These are phyloP conservation scores for Drosophila ananassae DNA, from an alignment of 1,140 invertebrate species.

Conservation along the genomic window DNA sequence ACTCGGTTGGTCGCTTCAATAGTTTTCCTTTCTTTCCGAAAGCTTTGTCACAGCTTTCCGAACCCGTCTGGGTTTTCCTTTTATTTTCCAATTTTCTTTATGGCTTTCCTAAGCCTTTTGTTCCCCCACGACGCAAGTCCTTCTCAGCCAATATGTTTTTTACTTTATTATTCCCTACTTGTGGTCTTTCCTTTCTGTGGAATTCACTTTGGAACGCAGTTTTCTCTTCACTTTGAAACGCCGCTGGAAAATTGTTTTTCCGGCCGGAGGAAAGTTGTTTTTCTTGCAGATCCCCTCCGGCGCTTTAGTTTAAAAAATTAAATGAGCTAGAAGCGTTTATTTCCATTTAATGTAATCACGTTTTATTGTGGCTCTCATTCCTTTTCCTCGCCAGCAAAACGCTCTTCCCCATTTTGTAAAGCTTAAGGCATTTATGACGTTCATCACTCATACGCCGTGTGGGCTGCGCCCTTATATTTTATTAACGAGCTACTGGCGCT, in stretches of 20 bases:
- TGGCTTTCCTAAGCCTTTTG: slow-evolving; percentile 10
- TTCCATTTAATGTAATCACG: slow-evolving; percentile 7
- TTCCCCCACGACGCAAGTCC: background rate
- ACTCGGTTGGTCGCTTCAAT: slow-evolving; percentile 9
- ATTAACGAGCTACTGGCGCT: slow-evolving; percentile 5
- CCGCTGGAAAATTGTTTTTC: background rate
- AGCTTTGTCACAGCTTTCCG: slow-evolving; percentile 36
- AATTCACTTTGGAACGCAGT: background rate
- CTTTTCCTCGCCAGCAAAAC: background rate
- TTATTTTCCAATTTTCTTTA: slow-evolving; percentile 20
- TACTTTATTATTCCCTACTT: slow-evolving; percentile 4
- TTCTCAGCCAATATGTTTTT: background rate
- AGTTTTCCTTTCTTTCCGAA: slow-evolving; percentile 21
- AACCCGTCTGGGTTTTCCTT: slow-evolving; percentile 11
- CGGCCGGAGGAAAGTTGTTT: background rate
- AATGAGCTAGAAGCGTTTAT: slow-evolving; percentile 7
- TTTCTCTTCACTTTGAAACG: background rate
- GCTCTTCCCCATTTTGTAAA: background rate
- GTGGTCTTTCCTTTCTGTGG: background rate
- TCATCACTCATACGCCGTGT: slow-evolving; percentile 7
- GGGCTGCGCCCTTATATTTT: slow-evolving; percentile 2
- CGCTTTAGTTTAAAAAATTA: background rate
- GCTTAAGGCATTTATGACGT: slow-evolving; percentile 3
- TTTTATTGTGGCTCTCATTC: background rate
- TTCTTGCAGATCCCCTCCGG: background rate